Base-by-base conservation (phyloP, 2,797 vertebrate genomes). In the Acanthiza pusilla region DNA sequence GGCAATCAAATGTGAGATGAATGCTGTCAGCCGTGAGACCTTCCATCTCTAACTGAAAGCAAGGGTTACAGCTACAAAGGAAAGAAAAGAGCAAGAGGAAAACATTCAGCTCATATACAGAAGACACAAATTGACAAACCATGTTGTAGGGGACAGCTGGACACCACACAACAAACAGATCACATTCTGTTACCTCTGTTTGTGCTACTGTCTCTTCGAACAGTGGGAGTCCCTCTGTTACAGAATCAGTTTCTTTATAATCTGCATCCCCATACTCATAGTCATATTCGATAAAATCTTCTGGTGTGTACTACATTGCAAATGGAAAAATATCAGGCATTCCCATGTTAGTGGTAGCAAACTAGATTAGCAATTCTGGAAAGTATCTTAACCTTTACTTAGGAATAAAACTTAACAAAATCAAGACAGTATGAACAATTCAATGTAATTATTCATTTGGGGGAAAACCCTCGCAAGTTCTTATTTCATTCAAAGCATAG, bases 221-320 rank as follows among this genome's bases (percentile, higher is more conserved):
- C 51, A 99, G 97, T 97, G 97, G 77, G 96, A 97, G 97, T 96
- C 86, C 96, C 94, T 98, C 98, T 97, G 98, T 98, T 96, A 98
- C 89, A 98, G 82, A 98, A 83, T 98, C 98, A 98, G 98, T 98
- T 90, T 99, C 98, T 97, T 98, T 98, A 97, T 98, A 96, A 90
- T 98, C 98, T 97, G 98, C 98, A 95, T 99, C 99, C 98, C 98
- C 98, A 98, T 99, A 99, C 97, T 99, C 99, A 99, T 99, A 99
- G 97, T 98, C 98, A 98, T 99, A 99, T 87, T 99, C 98, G 94
- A 98, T 93, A 98, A 98, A 97, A 97, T 98, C 99, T 98, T 99
- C 98, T 96, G 98, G 98, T 97, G 98, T 95, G 97, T 99, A 99
- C 99, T 99, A 98, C 92, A 98, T 98, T 88, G 96, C 95, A 98